These are phyloP conservation scores for Chondrosia reniformis DNA, from an alignment of 37 sponge, comb jelly and placozoan species.

Conservation along the genomic window DNA sequence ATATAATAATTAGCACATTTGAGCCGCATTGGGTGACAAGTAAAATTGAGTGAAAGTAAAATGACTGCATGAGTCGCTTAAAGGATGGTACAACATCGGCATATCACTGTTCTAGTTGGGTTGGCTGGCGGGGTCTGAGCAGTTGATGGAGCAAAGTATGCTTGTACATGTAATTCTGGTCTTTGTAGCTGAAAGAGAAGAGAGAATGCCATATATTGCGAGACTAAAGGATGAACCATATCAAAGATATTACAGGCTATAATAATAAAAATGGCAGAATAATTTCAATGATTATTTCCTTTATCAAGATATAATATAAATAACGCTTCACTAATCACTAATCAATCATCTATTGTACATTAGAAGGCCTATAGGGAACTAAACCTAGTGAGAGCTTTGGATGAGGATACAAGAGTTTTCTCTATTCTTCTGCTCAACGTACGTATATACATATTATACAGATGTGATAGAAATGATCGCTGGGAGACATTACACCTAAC, in stretches of 20 bases:
- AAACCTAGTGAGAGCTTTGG: too few species aligned
- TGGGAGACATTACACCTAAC: too few species aligned
- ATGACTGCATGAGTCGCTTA: background rate
- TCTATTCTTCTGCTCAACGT: background rate
- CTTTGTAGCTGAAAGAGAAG: constrained; percentile 36
- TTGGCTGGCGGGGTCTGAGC: constrained; percentile 34
- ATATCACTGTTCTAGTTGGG: constrained; percentile 24
- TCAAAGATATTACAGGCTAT: background rate
- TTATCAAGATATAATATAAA: too few species aligned
- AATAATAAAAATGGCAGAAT: background rate
- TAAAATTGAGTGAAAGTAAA: background rate
- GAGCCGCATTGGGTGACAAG: background rate
- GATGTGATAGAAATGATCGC: too few species aligned
- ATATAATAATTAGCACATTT: background rate
- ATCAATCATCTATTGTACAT: too few species aligned
- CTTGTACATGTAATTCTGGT: constrained; percentile 73
- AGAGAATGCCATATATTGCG: background rate
- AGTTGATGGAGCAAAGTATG: constrained; percentile 84
- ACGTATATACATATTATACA: background rate
- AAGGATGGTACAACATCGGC: constrained; percentile 69
- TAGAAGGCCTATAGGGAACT: too few species aligned
- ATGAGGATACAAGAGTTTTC: too few species aligned
- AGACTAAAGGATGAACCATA: background rate
- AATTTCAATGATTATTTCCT: background rate
- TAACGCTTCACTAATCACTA: too few species aligned